phyloP scores from a whole-genome alignment of 2,888 invertebrate genomes.

The Tiliacea citrago region DNA sequence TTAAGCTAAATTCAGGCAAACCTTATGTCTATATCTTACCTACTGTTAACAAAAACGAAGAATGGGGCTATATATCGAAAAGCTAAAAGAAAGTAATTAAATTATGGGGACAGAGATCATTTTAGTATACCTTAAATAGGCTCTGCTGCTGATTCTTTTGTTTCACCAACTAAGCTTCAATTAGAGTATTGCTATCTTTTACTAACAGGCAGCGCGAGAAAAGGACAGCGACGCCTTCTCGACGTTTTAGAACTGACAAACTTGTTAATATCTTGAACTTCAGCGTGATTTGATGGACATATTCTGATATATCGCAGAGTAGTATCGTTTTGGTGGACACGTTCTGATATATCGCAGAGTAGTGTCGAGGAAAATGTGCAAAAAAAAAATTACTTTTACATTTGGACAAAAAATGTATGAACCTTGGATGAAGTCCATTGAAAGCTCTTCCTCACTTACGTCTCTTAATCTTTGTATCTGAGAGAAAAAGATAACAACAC shows the following conservation, averaged over 20 bases:
- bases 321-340: neutral
- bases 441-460: neutral
- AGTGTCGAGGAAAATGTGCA: no score
- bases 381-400: no score
- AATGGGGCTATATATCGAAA: conserved; percentile 1
- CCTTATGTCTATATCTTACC: conserved; percentile 46
- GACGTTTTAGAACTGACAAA: neutral
- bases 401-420: neutral
- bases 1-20: conserved; percentile 41
- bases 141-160: neutral
- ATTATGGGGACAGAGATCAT: neutral
- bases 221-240: neutral
- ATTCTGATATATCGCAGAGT: neutral
- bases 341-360: neutral
- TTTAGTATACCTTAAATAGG: neutral
- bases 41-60: neutral
- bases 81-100: neutral
- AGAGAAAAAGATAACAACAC: conserved; percentile 1
- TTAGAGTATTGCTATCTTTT: neutral
- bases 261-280: neutral
- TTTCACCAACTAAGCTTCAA: neutral
- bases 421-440: no score
- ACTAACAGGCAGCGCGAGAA: neutral
- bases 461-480: neutral
- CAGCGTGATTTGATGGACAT: neutral